Conservation (phyloP, 1,140 invertebrate genomes). For the Cyclina sinensis region DNA sequence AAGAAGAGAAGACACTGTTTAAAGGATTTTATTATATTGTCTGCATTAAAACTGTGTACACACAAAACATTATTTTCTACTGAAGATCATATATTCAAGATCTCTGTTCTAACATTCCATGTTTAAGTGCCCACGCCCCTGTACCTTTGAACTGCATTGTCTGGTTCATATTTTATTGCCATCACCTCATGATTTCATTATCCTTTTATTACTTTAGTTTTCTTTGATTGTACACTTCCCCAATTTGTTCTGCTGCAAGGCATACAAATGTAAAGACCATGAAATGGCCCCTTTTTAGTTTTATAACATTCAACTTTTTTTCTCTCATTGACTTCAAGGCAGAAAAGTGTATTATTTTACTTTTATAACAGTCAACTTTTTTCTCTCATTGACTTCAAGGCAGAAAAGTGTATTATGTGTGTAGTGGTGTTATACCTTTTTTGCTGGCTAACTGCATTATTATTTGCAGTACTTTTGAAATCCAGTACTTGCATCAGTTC, state of each 20-base stretch:
- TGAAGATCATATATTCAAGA: background rate
- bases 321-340: too few species aligned
- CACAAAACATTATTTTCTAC: background rate
- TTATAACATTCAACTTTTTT: too few species aligned
- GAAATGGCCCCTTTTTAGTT: background rate
- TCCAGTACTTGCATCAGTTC: too few species aligned
- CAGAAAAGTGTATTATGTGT: too few species aligned
- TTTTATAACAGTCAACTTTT: too few species aligned
- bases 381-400: too few species aligned
- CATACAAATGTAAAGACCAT: background rate
- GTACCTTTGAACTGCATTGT: constrained; percentile 14
- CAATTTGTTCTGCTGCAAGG: background rate
- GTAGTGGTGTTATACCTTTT: too few species aligned
- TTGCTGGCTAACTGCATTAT: too few species aligned
- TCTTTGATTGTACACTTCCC: background rate
- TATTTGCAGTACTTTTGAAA: too few species aligned
- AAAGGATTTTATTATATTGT: too few species aligned
- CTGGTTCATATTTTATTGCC: constrained; percentile 1
- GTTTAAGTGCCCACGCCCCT: background rate
- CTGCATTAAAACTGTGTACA: background rate
- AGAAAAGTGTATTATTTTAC: too few species aligned
- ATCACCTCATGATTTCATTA: constrained; percentile 3
- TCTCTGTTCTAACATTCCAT: background rate
- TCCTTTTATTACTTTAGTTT: background rate
- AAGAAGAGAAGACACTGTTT: background rate